Percentiles rank a stretch among this genome's conserved stretches.
These are phyloP conservation scores for Lochmaea capreae DNA, from an alignment of 2,888 invertebrate genomes.

Conservation along the genomic window DNA sequence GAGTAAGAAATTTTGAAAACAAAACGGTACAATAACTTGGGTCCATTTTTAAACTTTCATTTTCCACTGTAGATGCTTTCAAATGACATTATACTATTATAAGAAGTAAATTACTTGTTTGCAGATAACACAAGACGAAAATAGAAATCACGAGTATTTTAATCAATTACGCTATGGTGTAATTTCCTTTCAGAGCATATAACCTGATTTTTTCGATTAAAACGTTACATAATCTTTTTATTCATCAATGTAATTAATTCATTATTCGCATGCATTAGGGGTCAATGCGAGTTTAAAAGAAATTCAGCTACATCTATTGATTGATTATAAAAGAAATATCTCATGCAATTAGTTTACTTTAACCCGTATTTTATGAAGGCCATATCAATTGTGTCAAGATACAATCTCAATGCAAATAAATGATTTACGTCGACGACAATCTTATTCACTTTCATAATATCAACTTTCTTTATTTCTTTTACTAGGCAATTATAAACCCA, in stretches of 20 bases:
- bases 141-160: not conserved
- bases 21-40: too few relatives aligned
- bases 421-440: not conserved
- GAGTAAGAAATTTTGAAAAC: too few relatives aligned
- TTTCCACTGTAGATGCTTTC: too few relatives aligned
- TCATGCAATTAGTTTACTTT: too few relatives aligned
- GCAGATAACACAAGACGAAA: not conserved
- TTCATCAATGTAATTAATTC: not conserved
- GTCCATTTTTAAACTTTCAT: too few relatives aligned
- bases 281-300: not conserved
- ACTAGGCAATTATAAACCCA: not conserved
- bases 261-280: not conserved
- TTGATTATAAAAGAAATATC: too few relatives aligned
- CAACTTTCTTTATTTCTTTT: conserved; percentile 1
- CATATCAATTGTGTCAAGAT: too few relatives aligned
- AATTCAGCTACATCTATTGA: too few relatives aligned
- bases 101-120: too few relatives aligned
- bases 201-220: not conserved
- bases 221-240: conserved; percentile 1
- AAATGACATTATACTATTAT: too few relatives aligned
- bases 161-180: not conserved
- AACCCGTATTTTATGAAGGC: too few relatives aligned
- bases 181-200: not conserved
- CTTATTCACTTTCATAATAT: not conserved
- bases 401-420: not conserved